Percentiles rank a stretch among this genome's conserved stretches.
These are phyloP conservation scores for Nymphicus hollandicus DNA, from an alignment of 2,113 vertebrate species.

Conservation along the genomic window DNA sequence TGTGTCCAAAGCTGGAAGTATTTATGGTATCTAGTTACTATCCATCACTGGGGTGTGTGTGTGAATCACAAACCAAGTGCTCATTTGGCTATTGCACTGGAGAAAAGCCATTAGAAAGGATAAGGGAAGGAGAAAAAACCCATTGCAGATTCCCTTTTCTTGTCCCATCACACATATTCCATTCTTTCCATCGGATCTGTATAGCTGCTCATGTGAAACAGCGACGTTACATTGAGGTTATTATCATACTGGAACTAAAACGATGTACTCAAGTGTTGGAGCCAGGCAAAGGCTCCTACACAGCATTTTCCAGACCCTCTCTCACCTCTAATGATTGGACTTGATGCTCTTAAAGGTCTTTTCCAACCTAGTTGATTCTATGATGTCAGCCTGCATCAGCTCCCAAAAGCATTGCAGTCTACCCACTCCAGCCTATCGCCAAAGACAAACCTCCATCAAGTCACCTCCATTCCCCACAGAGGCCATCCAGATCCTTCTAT, in stretches of 20 bases:
- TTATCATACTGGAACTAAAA: neutral
- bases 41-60: rapidly evolving
- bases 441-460: neutral
- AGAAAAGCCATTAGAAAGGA: neutral
- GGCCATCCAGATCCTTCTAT: neutral
- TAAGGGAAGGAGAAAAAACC: neutral
- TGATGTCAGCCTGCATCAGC: neutral
- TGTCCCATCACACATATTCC: neutral
- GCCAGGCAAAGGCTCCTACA: neutral
- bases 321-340: neutral
- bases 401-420: neutral
- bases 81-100: neutral
- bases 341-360: neutral
- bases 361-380: neutral
- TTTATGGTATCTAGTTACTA: neutral
- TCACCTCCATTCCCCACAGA: neutral
- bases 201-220: rapidly evolving
- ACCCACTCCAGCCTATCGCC: neutral
- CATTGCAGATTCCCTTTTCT: neutral
- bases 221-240: neutral
- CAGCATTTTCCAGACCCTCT: neutral
- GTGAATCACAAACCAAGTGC: neutral
- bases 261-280: rapidly evolving
- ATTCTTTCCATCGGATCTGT: neutral
- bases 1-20: neutral